phyloP scores from a whole-genome alignment of 2,113 vertebrate genomes.

The Danionella cerebrum region DNA sequence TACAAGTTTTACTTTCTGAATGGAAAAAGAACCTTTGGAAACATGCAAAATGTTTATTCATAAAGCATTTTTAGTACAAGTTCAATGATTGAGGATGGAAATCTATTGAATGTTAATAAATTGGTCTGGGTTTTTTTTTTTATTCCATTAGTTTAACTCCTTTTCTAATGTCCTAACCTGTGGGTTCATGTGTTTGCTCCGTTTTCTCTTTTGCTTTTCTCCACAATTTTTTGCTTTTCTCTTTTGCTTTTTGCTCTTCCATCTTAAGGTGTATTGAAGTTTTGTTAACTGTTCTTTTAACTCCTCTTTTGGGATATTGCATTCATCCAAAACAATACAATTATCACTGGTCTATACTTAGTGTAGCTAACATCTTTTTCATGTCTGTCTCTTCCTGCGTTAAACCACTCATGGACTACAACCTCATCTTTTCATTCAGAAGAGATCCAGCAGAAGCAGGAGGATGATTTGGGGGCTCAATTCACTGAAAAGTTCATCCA shows the following conservation, averaged over 20 bases:
- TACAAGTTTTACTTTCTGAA: too few relatives aligned
- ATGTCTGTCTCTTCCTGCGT: neutral
- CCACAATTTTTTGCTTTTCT: neutral
- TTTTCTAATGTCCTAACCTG: neutral
- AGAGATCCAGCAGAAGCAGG: slow-evolving; percentile 78
- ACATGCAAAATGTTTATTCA: too few relatives aligned
- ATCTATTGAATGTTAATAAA: too few relatives aligned
- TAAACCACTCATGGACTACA: neutral
- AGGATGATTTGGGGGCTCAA: slow-evolving; percentile 82
- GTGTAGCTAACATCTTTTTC: neutral
- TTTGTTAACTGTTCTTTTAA: neutral
- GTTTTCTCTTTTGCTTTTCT: neutral
- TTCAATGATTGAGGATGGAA: too few relatives aligned
- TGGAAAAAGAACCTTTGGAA: too few relatives aligned
- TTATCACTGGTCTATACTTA: neutral
- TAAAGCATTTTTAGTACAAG: neutral
- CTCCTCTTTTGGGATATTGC: neutral
- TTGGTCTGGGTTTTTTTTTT: neutral
- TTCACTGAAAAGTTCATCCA: slow-evolving; percentile 91
- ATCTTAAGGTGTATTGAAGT: neutral
- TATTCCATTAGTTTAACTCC: neutral
- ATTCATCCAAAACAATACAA: too few relatives aligned
- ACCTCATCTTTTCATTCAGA: slow-evolving; percentile 59
- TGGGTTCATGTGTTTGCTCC: neutral
- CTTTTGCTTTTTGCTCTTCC: neutral